These are phyloP conservation scores for Rhagonycha fulva DNA, from an alignment of 2,888 invertebrate genomes.

Conservation along the genomic window DNA sequence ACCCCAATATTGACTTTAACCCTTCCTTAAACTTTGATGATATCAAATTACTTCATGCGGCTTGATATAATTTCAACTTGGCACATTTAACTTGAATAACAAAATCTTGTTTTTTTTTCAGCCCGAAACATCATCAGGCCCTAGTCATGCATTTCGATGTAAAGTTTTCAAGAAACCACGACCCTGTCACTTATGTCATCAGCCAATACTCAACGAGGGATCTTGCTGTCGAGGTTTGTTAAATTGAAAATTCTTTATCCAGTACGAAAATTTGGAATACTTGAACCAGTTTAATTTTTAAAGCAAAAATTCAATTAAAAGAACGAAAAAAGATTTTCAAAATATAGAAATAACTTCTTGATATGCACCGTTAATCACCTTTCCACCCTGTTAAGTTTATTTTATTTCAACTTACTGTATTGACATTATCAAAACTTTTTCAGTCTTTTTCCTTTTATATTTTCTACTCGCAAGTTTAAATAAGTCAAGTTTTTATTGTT, in stretches of 20 bases:
- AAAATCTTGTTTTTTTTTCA: conserved; percentile 55
- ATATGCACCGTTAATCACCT: background rate
- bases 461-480: background rate
- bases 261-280: background rate
- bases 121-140: conserved; percentile 68
- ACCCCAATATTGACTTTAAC: background rate
- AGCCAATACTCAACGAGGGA: conserved; percentile 74
- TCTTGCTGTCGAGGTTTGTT: conserved; percentile 71
- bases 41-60: background rate
- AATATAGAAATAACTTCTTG: background rate
- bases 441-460: background rate
- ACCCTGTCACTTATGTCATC: conserved; percentile 80
- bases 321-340: too few species aligned
- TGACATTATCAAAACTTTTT: background rate
- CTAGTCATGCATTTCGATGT: conserved; percentile 74
- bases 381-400: background rate
- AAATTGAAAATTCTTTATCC: background rate
- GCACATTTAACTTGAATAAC: background rate
- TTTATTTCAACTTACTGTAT: background rate
- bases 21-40: background rate
- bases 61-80: background rate
- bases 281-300: too few species aligned
- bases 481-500: background rate
- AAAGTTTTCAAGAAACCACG: conserved; percentile 76
- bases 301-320: too few species aligned